phyloP scores from a whole-genome alignment of 2,888 invertebrate species.

The Muschampia plurimacula region DNA sequence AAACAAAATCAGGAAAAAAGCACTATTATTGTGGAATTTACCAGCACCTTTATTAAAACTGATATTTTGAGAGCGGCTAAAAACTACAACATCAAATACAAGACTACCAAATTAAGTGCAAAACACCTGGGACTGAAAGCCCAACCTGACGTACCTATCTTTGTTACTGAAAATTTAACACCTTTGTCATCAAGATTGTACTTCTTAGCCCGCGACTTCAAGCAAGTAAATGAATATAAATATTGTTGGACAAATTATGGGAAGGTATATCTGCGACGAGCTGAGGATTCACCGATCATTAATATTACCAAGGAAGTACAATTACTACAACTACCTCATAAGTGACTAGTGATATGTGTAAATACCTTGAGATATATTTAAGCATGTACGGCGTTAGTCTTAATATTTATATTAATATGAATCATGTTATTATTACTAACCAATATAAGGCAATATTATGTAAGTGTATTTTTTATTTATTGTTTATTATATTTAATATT shows the following conservation, averaged over 20 bases:
- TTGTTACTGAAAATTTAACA: constrained; percentile 12
- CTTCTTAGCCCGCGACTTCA: constrained; percentile 3
- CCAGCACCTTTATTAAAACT: background rate
- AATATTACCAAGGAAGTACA: background rate
- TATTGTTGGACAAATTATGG: constrained; percentile 29
- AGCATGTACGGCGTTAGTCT: no score
- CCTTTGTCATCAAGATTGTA: background rate
- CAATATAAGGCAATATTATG: no score
- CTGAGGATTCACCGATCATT: no score
- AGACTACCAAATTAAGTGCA: constrained; percentile 14
- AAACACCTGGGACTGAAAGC: constrained; percentile 19
- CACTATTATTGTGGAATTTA: background rate
- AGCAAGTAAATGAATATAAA: constrained; percentile 10
- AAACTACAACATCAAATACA: constrained; percentile 1
- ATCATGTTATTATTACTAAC: no score
- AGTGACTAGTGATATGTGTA: constrained; percentile 4
- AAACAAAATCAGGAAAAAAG: background rate
- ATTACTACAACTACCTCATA: background rate
- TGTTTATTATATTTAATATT: no score
- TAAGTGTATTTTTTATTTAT: no score
- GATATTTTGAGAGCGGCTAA: background rate
- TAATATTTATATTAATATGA: no score
- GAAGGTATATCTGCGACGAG: background rate
- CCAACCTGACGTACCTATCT: constrained; percentile 19
- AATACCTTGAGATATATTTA: background rate